Base-by-base conservation (phyloP, 2,888 invertebrate genomes). In the Hanleya hanleyi region DNA sequence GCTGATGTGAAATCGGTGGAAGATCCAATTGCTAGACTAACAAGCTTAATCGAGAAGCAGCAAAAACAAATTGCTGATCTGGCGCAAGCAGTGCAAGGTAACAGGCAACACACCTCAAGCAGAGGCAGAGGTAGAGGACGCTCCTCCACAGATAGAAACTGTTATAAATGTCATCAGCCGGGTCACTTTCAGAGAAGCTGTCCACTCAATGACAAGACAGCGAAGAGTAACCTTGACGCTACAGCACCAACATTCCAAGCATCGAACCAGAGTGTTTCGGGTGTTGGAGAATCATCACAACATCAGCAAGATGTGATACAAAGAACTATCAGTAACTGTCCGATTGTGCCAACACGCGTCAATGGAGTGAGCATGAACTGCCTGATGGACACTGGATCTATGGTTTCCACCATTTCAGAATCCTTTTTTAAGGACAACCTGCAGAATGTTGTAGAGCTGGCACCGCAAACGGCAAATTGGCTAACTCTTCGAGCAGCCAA, bases 361-460 rank as follows among this genome's bases (percentile, higher is more conserved):
- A 33, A 41, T 18, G 70, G 67, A 15, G 22, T 37, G 29, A 36
- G 66, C 18, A 61, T 65, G 5, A 70, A 49, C 32, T 74, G 67
- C 67, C 37, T 70, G 33, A 22, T 74, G 37, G 74, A 74, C 66
- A 70, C 74, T 61, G 70, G 74, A 18, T 74, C 67, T 15, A 67
- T 66, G 33, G 57, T 70, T 15, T 35, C 67, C 26, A 61, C 70
- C 12, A 36, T 70, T 7, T 67, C 67, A 18, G 67, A 74, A 37
- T 50, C 70, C 18, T 67, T 67, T 33, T 74, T 66, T 62, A 70
- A 61, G n/a, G 32, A 49, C n/a, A 51, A 61, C 51, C 49, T 70
- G 33, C 36, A 41, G 35, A 6, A 22, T 47, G 15, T 37, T 33
- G 26, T 35, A 32, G 12, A n/a, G 12, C 57, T 49, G 15, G 15